Conservation (phyloP, 2,888 invertebrate species). For the Nyleta sp. region DNA sequence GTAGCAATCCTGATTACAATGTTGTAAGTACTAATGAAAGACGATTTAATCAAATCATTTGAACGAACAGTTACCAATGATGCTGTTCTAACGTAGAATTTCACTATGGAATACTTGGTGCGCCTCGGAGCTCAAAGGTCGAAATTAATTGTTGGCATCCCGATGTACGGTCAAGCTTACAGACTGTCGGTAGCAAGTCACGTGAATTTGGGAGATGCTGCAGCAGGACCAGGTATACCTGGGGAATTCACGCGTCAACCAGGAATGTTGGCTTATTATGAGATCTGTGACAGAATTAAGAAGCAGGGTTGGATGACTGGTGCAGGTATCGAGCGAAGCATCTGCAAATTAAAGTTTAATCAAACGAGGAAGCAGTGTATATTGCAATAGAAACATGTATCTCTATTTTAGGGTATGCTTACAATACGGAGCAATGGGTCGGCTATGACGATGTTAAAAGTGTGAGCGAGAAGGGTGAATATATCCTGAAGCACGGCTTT, state of each 20-base stretch:
- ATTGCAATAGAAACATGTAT: too few relatives aligned
- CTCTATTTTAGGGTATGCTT: slow-evolving; percentile 86
- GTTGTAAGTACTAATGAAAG: slow-evolving; percentile 84
- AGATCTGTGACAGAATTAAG: slow-evolving; percentile 88
- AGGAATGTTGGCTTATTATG: slow-evolving; percentile 94
- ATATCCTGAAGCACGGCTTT: slow-evolving; percentile 88
- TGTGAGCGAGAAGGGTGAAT: slow-evolving; percentile 89
- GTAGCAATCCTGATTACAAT: slow-evolving; percentile 89
- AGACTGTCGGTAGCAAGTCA: slow-evolving; percentile 84
- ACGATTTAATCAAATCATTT: neutral
- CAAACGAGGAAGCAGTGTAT: too few relatives aligned
- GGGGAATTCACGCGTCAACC: slow-evolving; percentile 93
- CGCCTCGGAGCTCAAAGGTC: slow-evolving; percentile 89
- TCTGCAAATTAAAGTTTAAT: too few relatives aligned
- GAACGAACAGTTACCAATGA: neutral
- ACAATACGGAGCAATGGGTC: slow-evolving; percentile 93
- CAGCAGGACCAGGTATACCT: slow-evolving; percentile 89
- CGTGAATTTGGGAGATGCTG: slow-evolving; percentile 85
- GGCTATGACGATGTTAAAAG: slow-evolving; percentile 93
- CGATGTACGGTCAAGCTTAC: slow-evolving; percentile 95
- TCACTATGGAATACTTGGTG: slow-evolving; percentile 90
- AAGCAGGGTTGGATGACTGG: slow-evolving; percentile 74
- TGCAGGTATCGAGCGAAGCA: slow-evolving; percentile 69
- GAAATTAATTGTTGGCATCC: slow-evolving; percentile 91
- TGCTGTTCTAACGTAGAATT: slow-evolving; percentile 84